Evolutionary conservation across 2,113 vertebrate genomes (phyloP).

Genomic region (Cardinalis cardinalis): DNA sequence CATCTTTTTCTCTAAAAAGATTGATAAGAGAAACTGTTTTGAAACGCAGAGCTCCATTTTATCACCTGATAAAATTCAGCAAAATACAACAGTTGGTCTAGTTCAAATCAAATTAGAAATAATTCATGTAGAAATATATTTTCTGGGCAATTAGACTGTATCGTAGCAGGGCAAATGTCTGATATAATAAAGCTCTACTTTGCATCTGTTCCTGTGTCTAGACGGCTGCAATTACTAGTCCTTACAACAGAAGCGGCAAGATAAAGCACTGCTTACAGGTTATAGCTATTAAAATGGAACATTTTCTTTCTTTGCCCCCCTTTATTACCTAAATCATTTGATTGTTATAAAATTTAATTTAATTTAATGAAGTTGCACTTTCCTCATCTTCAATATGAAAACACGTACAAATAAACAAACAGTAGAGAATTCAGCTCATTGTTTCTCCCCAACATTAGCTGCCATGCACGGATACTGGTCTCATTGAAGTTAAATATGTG

Average conservation of each 20-base stretch:
- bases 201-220: constrained; percentile 86
- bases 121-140: constrained; percentile 91
- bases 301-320: constrained; percentile 58
- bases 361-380: constrained; percentile 64
- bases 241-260: constrained; percentile 60
- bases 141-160: constrained; percentile 97
- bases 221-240: constrained; percentile 74
- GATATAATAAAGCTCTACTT: constrained; percentile 79
- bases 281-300: constrained; percentile 62
- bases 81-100: constrained; percentile 91
- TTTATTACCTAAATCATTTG: constrained; percentile 69
- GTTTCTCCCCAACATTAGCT: constrained; percentile 41
- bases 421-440: constrained; percentile 12
- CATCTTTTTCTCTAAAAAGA: neutral
- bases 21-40: constrained; percentile 2
- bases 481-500: constrained; percentile 24
- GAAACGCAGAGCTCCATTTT: constrained; percentile 61
- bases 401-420: constrained; percentile 44
- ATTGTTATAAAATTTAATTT: constrained; percentile 69
- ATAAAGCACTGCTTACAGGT: constrained; percentile 62
- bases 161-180: constrained; percentile 86
- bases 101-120: constrained; percentile 96
- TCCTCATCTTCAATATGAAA: constrained; percentile 29
- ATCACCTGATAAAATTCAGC: constrained; percentile 66
- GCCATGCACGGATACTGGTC: neutral